A percentile compares a stretch with the other conserved stretches of the same genome.
Conservation (phyloP, 2,797 vertebrate genomes). For the Xenopus petersii region DNA sequence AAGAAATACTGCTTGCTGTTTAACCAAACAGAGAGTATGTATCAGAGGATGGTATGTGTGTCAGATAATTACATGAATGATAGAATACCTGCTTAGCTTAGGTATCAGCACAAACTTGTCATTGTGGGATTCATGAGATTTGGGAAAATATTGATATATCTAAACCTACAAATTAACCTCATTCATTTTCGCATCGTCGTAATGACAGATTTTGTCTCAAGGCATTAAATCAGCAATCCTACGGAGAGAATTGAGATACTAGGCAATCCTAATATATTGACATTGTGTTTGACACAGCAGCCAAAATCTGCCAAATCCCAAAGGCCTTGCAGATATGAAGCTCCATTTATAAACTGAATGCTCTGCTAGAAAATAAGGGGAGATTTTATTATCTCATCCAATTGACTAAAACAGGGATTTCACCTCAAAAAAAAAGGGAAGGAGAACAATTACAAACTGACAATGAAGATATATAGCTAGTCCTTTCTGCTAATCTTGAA, state of each 20-base stretch:
- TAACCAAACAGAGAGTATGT: background rate
- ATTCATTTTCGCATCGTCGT: slow-evolving; percentile 78
- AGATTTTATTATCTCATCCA: background rate
- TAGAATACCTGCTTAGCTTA: slow-evolving; percentile 30
- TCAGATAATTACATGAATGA: slow-evolving; percentile 42
- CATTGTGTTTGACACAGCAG: slow-evolving; percentile 62
- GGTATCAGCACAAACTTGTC: slow-evolving; percentile 42
- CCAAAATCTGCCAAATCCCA: slow-evolving; percentile 58
- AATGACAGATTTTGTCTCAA: slow-evolving; percentile 72
- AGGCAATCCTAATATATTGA: slow-evolving; percentile 64
- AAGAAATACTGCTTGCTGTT: background rate
- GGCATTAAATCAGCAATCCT: slow-evolving; percentile 71
- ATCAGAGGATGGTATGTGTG: slow-evolving; percentile 3
- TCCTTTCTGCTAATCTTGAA: too few relatives aligned
- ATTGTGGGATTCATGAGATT: slow-evolving; percentile 56
- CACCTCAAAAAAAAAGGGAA: too few relatives aligned
- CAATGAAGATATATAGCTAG: too few relatives aligned
- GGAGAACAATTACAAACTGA: too few relatives aligned
- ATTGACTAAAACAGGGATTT: background rate
- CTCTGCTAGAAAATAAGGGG: slow-evolving; percentile 6
- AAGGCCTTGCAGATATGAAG: slow-evolving; percentile 63
- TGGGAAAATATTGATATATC: slow-evolving; percentile 76
- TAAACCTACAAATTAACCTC: slow-evolving; percentile 77
- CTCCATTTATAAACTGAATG: slow-evolving; percentile 70
- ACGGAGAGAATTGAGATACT: slow-evolving; percentile 62